Evolutionary conservation across 2,888 invertebrate genomes (phyloP).

Genomic region (Caenorhabditis afra): DNA sequence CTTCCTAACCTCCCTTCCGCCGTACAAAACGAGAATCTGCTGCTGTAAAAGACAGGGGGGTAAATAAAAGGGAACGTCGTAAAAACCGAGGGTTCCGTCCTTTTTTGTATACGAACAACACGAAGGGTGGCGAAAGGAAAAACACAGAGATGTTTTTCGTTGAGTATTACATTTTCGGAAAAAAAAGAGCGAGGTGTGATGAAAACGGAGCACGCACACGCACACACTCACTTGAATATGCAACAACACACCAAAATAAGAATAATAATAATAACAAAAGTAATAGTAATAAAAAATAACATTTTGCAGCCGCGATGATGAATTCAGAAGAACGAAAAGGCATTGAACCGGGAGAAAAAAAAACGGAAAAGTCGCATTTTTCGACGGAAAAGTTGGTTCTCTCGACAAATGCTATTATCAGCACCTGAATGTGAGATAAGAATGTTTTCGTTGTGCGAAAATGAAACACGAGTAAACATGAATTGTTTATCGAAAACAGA

Average conservation of each 20-base stretch:
- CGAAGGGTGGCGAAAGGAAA: not conserved
- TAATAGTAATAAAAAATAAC: not conserved
- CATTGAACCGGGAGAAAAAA: not conserved
- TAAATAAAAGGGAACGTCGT: no score
- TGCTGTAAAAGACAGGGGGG: not conserved
- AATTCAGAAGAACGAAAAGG: slow-evolving; percentile 5
- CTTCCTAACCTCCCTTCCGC: not conserved
- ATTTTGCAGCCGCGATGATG: not conserved
- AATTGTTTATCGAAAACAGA: slow-evolving; percentile 10
- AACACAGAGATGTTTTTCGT: slow-evolving; percentile 17
- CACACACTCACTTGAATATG: slow-evolving; percentile 7
- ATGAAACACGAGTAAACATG: not conserved
- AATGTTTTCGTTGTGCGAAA: not conserved
- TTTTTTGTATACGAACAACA: not conserved
- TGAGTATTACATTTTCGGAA: slow-evolving; percentile 14
- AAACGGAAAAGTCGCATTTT: slow-evolving; percentile 9
- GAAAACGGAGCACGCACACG: not conserved
- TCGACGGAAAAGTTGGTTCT: not conserved
- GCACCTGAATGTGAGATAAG: not conserved
- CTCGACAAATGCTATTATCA: slow-evolving; percentile 12
- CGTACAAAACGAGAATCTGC: slow-evolving; percentile 4
- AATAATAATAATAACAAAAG: not conserved
- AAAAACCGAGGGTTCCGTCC: no score
- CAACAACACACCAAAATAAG: slow-evolving; percentile 19
- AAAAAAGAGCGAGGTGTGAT: slow-evolving; percentile 1